Evolutionary conservation across 2,888 invertebrate species (phyloP), one percentile per base, ranked within the genome.

Genomic region (Clostera curtula): DNA sequence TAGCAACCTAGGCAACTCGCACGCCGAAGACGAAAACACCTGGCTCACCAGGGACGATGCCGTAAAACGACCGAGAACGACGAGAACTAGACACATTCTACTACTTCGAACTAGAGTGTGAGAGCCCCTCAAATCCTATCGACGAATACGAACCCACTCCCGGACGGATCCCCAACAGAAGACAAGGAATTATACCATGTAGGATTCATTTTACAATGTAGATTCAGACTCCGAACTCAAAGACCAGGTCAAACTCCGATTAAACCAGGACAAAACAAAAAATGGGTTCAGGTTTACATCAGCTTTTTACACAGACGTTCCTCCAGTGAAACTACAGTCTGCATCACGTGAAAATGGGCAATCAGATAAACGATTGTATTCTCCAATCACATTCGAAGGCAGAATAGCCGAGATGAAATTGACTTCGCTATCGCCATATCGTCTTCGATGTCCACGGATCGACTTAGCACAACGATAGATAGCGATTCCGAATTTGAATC

Each of bases 61-160:
- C 14, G 29, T 49, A 1, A 61, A 51, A 43, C 50, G 50, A 27
- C 63, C 72, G 17, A 45, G 44, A 45, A 22, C 61, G 67, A 28
- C 63, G 67, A 8, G 86, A 85, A 21, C 64, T 86, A 23, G 89
- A 89, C 47, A 85, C 88, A 4, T 89, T 86, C 54, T 87, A 88
- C 55, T 89, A 90, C 63, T 88, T 89, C 45, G 88, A 87, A 49
- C 76, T 88, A 45, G 88, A 88, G 44, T 79, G 88, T 30, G 90
- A 89, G 39, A 89, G 89, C 36, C 89, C 91, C 0, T 88, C 87
- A 25, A 92, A 91, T 45, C 92, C 92, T 1, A 87, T 86, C 24
- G 91, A 90, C 40, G 86, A 85, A 27, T 62, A 63, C 17, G 77
- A 75, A 4, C 79, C 85, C 40, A 68, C 84, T 88, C 57, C 65